Evolutionary conservation across 2,113 vertebrate species (phyloP).

Genomic region (Agapornis roseicollis): DNA sequence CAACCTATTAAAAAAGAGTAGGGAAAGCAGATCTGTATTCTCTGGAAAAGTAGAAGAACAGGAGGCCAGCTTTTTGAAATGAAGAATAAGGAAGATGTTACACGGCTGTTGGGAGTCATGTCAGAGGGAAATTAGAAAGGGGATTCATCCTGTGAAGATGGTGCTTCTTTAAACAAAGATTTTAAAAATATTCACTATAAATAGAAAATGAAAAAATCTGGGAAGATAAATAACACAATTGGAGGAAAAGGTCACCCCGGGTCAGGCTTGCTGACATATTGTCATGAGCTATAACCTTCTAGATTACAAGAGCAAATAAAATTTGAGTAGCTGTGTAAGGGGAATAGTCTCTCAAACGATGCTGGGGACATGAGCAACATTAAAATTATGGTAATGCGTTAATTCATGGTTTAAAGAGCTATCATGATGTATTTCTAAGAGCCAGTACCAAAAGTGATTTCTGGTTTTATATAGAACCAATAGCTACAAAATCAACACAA

Average conservation of each 20-base stretch:
- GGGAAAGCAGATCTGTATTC: background rate
- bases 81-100: background rate
- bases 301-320: background rate
- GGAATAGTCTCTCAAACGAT: background rate
- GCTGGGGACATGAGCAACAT: background rate
- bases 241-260: background rate
- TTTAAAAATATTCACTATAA: background rate
- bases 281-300: background rate
- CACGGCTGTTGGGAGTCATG: background rate
- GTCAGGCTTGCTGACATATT: background rate
- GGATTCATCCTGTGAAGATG: background rate
- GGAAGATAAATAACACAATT: background rate
- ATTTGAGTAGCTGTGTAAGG: background rate
- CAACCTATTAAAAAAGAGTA: background rate
- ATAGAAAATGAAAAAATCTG: background rate
- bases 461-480: background rate
- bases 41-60: background rate
- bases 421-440: background rate
- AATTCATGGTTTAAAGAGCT: background rate
- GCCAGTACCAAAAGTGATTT: background rate
- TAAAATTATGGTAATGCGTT: background rate
- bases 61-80: background rate
- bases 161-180: background rate
- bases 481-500: background rate
- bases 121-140: background rate